phyloP scores from a whole-genome alignment of 2,113 vertebrate species.

The Anarrhichthys ocellatus region DNA sequence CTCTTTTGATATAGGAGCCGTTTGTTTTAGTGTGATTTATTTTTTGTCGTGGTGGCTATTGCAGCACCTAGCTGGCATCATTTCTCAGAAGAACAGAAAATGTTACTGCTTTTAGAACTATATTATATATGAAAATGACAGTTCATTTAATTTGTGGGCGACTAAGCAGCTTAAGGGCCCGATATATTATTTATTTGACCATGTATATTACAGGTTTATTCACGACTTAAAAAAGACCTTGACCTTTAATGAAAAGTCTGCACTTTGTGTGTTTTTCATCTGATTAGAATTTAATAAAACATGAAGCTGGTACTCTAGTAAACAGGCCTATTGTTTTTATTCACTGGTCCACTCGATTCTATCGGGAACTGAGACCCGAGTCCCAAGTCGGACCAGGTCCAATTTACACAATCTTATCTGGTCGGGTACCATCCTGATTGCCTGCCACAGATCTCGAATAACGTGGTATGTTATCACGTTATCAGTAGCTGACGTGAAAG shows the following conservation, averaged over 20 bases:
- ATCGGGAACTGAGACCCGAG: not conserved
- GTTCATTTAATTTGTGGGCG: not conserved
- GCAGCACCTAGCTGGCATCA: not conserved
- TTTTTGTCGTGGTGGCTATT: not conserved
- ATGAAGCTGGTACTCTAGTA: not conserved
- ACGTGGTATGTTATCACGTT: not conserved
- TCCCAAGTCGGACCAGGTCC: too few relatives aligned
- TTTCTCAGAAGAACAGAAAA: not conserved
- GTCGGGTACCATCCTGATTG: not conserved
- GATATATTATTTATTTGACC: not conserved
- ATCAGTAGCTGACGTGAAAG: not conserved
- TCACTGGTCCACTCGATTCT: not conserved
- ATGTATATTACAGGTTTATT: not conserved
- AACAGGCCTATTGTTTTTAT: not conserved
- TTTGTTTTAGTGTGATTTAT: not conserved
- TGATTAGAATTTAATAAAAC: not conserved
- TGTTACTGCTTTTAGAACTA: not conserved
- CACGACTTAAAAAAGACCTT: too few relatives aligned
- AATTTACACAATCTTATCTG: not conserved
- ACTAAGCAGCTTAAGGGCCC: not conserved
- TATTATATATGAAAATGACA: not conserved
- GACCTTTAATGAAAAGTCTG: not conserved
- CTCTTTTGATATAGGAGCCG: not conserved
- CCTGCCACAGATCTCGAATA: not conserved
- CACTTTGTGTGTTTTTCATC: not conserved